Percentiles rank a stretch among this genome's conserved stretches.
Evolutionary conservation across 1,140 invertebrate genomes (phyloP).

Genomic region (Drosophila nasuta): DNA sequence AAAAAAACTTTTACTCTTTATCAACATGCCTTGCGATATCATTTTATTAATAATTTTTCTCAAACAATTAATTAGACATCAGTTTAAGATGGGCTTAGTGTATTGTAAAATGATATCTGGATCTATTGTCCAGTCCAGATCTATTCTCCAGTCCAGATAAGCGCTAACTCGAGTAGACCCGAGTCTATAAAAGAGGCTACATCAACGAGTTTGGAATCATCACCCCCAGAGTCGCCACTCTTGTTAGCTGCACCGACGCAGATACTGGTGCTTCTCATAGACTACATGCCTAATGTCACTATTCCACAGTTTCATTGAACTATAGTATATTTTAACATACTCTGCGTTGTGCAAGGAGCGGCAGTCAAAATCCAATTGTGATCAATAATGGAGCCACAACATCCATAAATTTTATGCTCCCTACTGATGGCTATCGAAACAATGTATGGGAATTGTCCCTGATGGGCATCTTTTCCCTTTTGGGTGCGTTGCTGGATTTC

Average conservation of each 20-base stretch:
- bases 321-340: slow-evolving; percentile 23
- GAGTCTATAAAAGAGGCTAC: slow-evolving; percentile 77
- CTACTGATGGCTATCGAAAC: slow-evolving; percentile 28
- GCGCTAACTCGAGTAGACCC: slow-evolving; percentile 64
- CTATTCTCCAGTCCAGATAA: slow-evolving; percentile 65
- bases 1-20: too few species aligned
- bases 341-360: slow-evolving; percentile 62
- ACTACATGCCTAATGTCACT: slow-evolving; percentile 75
- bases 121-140: slow-evolving; percentile 44
- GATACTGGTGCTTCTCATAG: slow-evolving; percentile 36
- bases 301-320: not conserved
- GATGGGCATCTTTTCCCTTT: too few species aligned
- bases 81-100: too few species aligned
- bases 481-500: too few species aligned
- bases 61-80: too few species aligned
- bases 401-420: slow-evolving; percentile 69
- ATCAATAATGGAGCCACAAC: slow-evolving; percentile 87
- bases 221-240: slow-evolving; percentile 42
- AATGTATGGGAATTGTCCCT: slow-evolving; percentile 85
- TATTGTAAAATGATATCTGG: too few species aligned
- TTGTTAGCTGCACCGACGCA: slow-evolving; percentile 1
- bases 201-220: slow-evolving; percentile 60
- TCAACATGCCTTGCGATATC: too few species aligned
- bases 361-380: slow-evolving; percentile 86
- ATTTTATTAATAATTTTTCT: too few species aligned